A percentile compares a stretch with the other conserved stretches of the same genome.
These are phyloP conservation scores for Pelusios castaneus DNA, from an alignment of 2,113 vertebrate species.

Conservation along the genomic window DNA sequence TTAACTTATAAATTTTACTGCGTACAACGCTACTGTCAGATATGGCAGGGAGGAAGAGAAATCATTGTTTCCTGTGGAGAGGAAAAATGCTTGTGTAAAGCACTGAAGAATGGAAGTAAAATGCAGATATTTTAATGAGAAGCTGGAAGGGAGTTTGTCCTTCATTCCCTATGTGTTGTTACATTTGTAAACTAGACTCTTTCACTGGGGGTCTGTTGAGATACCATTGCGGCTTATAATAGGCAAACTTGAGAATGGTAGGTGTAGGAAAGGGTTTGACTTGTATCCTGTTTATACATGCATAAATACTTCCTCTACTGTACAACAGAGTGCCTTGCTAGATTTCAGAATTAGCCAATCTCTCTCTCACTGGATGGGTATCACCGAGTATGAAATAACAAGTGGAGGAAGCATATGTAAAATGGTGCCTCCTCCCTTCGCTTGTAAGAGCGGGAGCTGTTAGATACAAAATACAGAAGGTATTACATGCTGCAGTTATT, in stretches of 20 bases:
- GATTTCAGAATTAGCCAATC: conserved; percentile 47
- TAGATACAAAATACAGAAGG: neutral
- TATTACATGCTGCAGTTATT: neutral
- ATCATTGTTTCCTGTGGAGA: neutral
- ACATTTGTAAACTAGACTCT: conserved; percentile 17
- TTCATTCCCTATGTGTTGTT: conserved; percentile 25
- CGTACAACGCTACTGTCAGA: conserved; percentile 14
- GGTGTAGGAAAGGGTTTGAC: neutral
- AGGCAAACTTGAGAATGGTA: neutral
- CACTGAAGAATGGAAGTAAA: conserved; percentile 51
- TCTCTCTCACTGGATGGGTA: neutral
- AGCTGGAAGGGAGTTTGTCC: conserved; percentile 11
- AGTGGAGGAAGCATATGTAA: neutral
- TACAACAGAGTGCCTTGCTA: conserved; percentile 62
- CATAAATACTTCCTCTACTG: conserved; percentile 9
- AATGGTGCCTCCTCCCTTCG: accelerated
- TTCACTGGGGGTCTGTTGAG: neutral
- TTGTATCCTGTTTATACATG: conserved; percentile 11
- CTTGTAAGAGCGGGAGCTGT: neutral
- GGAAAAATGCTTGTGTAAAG: conserved; percentile 59
- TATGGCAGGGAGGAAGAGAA: neutral
- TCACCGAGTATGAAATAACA: neutral
- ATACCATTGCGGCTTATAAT: neutral
- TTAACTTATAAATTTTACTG: conserved; percentile 17
- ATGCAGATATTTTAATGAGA: conserved; percentile 16